Percentiles rank a stretch among this genome's conserved stretches.
phyloP scores from a whole-genome alignment of 2,113 vertebrate genomes.

The Spheniscus mendiculus region DNA sequence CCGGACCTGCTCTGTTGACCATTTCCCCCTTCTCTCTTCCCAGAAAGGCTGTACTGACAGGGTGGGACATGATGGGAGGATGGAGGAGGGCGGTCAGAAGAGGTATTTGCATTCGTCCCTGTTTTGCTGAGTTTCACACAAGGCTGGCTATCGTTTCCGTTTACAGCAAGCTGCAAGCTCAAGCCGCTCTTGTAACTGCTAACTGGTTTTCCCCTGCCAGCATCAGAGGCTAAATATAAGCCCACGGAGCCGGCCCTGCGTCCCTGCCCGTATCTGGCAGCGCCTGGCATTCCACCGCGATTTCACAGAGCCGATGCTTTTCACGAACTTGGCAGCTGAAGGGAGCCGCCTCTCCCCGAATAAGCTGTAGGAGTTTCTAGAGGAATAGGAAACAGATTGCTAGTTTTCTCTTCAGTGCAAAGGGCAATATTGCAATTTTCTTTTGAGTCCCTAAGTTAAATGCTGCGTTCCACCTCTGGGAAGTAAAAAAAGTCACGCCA shows the following conservation, averaged over 20 bases:
- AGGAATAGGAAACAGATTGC: constrained; percentile 41
- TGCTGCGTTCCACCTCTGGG: neutral
- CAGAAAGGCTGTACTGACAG: neutral
- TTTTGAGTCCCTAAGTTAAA: neutral
- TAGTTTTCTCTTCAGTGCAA: constrained; percentile 9
- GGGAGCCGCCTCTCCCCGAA: neutral
- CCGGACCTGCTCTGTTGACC: neutral
- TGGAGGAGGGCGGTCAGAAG: neutral
- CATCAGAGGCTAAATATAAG: constrained; percentile 53
- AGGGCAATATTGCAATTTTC: neutral
- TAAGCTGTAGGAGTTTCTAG: constrained; percentile 9
- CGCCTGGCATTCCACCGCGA: neutral
- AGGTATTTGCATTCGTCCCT: neutral
- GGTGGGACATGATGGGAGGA: fast-evolving
- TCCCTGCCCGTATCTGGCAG: constrained; percentile 52
- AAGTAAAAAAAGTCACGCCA: neutral
- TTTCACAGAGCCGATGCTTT: neutral
- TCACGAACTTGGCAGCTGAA: constrained; percentile 38
- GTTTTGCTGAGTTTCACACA: neutral
- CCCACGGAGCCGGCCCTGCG: neutral
- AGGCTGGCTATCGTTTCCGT: neutral
- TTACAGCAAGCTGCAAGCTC: neutral
- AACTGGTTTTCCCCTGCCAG: constrained; percentile 31
- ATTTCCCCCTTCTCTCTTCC: neutral
- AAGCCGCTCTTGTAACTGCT: neutral